Conservation (phyloP, 2,797 vertebrate genomes). For the Sebastiscus tertius region DNA sequence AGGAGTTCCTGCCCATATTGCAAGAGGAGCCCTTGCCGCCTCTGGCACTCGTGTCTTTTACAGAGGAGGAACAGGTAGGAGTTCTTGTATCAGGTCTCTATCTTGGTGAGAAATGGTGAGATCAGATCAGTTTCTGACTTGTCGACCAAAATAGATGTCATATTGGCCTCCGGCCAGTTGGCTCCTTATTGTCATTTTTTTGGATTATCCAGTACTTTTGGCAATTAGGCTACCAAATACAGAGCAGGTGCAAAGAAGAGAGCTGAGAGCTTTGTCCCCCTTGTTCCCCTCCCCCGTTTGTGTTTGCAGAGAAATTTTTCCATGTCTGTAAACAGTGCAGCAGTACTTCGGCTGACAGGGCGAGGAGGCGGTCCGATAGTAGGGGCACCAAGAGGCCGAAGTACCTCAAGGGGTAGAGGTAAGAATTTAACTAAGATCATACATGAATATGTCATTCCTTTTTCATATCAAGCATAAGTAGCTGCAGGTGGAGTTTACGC, state of each 20-base stretch:
- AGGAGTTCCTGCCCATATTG: conserved; percentile 98
- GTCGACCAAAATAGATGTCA: neutral
- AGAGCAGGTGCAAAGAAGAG: conserved; percentile 1
- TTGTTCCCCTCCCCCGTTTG: conserved; percentile 25
- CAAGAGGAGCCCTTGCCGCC: conserved; percentile 98
- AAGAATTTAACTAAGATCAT: conserved; percentile 59
- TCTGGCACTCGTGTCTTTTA: conserved; percentile 97
- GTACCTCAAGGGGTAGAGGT: conserved; percentile 99
- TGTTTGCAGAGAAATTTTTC: conserved; percentile 98
- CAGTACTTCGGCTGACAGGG: conserved; percentile 95
- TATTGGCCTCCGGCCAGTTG: neutral
- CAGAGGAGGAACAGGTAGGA: conserved; percentile 98
- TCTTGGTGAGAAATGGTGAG: neutral
- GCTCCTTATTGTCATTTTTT: neutral
- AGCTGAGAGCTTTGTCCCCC: neutral
- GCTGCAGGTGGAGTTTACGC: neutral
- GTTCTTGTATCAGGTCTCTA: neutral
- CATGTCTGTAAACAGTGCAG: conserved; percentile 98
- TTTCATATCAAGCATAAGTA: neutral
- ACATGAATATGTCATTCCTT: neutral
- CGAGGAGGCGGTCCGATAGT: conserved; percentile 92
- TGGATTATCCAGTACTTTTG: neutral
- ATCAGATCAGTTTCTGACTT: neutral
- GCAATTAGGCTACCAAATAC: neutral
- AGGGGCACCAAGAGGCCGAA: conserved; percentile 96